Conservation (phyloP, 2,113 vertebrate species). For the Boleophthalmus pectinirostris region DNA sequence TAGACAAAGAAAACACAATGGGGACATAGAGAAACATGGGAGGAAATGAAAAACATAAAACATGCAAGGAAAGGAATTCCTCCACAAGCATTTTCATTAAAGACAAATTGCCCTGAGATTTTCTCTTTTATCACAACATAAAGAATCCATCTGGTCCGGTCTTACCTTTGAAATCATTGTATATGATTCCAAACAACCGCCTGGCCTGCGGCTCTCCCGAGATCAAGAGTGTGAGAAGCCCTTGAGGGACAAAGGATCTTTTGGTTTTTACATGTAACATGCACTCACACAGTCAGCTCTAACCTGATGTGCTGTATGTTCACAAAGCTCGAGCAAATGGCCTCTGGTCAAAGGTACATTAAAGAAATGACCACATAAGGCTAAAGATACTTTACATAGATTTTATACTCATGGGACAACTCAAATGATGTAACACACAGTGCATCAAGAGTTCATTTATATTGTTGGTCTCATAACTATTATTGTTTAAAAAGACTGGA, state of each 20-base stretch:
- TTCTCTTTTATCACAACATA: constrained; percentile 6
- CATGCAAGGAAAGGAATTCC: constrained; percentile 46
- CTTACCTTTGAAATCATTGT: constrained; percentile 88
- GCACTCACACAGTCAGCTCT: constrained; percentile 9
- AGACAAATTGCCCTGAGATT: background rate
- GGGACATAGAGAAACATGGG: constrained; percentile 21
- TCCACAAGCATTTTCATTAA: constrained; percentile 49
- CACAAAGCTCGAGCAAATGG: constrained; percentile 28
- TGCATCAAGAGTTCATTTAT: constrained; percentile 5
- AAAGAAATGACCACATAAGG: background rate
- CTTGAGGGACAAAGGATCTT: constrained; percentile 74
- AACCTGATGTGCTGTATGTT: constrained; percentile 12
- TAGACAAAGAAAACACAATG: constrained; percentile 46
- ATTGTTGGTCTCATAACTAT: background rate
- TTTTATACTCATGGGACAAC: constrained; percentile 4
- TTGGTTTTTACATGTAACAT: constrained; percentile 42
- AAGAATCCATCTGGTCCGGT: constrained; percentile 12
- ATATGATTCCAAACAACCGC: constrained; percentile 81
- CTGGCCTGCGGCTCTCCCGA: constrained; percentile 83
- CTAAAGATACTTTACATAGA: background rate
- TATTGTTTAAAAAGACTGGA: background rate
- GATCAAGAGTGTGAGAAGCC: constrained; percentile 81
- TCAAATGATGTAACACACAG: background rate
- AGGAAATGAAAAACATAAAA: constrained; percentile 40
- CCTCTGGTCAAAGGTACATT: constrained; percentile 19